phyloP scores from a whole-genome alignment of 2,797 vertebrate species.

The Prionace glauca region DNA sequence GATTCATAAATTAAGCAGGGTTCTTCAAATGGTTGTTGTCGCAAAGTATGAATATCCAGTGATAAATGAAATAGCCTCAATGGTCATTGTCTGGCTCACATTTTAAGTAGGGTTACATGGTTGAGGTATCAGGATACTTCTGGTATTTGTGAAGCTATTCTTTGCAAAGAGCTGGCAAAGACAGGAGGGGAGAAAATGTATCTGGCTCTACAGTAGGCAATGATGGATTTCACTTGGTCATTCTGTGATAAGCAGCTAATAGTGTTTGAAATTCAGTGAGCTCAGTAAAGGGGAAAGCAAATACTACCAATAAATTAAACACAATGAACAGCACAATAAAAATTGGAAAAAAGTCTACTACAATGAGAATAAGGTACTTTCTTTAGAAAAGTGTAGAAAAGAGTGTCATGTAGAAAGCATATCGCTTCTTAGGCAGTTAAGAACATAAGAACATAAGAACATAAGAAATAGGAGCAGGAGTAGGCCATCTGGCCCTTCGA shows the following conservation, averaged over 20 bases:
- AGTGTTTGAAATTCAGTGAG: not conserved
- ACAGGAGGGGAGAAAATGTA: not conserved
- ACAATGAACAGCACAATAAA: not conserved
- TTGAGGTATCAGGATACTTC: not conserved
- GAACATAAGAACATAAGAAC: too few species aligned
- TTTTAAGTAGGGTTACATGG: not conserved
- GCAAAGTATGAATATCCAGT: not conserved
- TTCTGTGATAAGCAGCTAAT: not conserved
- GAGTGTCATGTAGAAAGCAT: not conserved
- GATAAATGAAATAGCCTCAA: not conserved
- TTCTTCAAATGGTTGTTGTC: not conserved
- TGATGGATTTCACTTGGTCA: not conserved
- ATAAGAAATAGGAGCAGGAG: too few species aligned
- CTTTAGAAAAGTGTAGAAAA: not conserved
- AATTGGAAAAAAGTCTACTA: not conserved
- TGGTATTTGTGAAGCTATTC: not conserved
- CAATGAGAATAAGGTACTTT: not conserved
- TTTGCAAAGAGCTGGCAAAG: not conserved
- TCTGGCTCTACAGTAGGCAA: not conserved
- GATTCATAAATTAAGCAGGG: not conserved
- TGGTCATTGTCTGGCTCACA: not conserved
- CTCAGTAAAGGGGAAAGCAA: not conserved
- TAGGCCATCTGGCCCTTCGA: too few species aligned
- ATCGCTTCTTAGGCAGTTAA: too few species aligned
- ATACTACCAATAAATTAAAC: not conserved